Percentiles rank a stretch among this genome's conserved stretches.
Conservation (phyloP, 2,888 invertebrate genomes). For the Perizoma affinitatum region DNA sequence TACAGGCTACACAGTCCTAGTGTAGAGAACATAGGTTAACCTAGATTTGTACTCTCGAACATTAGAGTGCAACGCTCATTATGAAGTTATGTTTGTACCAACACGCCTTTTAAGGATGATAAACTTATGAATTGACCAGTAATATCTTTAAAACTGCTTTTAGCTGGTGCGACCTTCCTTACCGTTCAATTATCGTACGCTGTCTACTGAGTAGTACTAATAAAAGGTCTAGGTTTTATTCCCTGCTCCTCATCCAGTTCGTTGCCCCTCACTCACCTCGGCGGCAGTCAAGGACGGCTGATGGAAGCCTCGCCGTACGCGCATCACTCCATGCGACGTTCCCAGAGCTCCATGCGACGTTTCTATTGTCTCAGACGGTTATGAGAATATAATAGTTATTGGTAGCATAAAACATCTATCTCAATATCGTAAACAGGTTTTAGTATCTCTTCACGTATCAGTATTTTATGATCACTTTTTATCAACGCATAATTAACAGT, state of each 20-base stretch:
- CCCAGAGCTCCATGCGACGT: constrained; percentile 29
- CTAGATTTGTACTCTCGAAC: too few relatives aligned
- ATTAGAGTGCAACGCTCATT: constrained; percentile 5
- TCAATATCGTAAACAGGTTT: neutral
- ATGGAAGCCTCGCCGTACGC: constrained; percentile 54
- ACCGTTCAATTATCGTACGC: constrained; percentile 9
- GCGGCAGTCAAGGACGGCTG: constrained; percentile 69
- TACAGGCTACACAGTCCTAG: too few relatives aligned
- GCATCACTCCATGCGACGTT: constrained; percentile 55
- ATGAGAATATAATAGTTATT: constrained; percentile 38
- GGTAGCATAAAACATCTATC: constrained; percentile 7
- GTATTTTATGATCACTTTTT: neutral
- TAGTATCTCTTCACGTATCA: constrained; percentile 1
- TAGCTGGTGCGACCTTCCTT: constrained; percentile 6
- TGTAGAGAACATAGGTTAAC: too few relatives aligned
- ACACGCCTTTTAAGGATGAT: too few relatives aligned
- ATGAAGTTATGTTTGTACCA: too few relatives aligned
- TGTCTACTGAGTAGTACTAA: constrained; percentile 14
- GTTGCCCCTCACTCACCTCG: constrained; percentile 64
- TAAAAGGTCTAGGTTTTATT: constrained; percentile 24
- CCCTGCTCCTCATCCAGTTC: constrained; percentile 42
- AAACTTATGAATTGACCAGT: too few relatives aligned
- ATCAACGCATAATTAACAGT: neutral
- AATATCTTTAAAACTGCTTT: neutral
- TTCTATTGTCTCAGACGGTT: constrained; percentile 39